A percentile compares a stretch with the other conserved stretches of the same genome.
Evolutionary conservation across 1,140 invertebrate species (phyloP).

Genomic region (Dendroctonus ponderosae): DNA sequence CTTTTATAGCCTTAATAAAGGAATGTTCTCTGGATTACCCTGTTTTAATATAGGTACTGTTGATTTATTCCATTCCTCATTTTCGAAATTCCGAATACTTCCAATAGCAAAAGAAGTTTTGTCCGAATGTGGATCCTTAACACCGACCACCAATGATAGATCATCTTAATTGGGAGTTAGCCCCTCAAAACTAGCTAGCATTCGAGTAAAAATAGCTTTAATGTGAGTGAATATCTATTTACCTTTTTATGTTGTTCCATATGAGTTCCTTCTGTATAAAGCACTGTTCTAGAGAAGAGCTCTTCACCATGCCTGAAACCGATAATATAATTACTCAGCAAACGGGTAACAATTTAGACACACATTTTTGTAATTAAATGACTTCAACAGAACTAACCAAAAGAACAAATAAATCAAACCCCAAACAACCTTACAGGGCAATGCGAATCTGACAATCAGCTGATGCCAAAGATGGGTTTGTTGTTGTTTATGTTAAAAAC

Average conservation of each 20-base stretch:
- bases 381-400: neutral
- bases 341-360: neutral
- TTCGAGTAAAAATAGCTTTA: neutral
- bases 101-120: too few species aligned
- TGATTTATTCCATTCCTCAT: too few species aligned
- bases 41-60: too few species aligned
- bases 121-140: too few species aligned
- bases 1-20: too few species aligned
- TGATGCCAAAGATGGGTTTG: too few species aligned
- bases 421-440: neutral
- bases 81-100: too few species aligned
- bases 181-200: too few species aligned
- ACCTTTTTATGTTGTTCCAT: constrained; percentile 17
- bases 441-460: neutral
- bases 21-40: too few species aligned
- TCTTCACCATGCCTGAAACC: constrained; percentile 22
- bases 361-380: neutral
- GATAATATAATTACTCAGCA: neutral
- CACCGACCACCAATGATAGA: too few species aligned
- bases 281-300: constrained; percentile 14
- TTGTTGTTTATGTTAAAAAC: too few species aligned
- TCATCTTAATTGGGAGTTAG: too few species aligned
- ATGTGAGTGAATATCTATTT: neutral
- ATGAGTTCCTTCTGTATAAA: constrained; percentile 10
- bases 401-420: constrained; percentile 15